Base-by-base conservation (phyloP, 2,113 vertebrate genomes). In the Montifringilla adamsi region DNA sequence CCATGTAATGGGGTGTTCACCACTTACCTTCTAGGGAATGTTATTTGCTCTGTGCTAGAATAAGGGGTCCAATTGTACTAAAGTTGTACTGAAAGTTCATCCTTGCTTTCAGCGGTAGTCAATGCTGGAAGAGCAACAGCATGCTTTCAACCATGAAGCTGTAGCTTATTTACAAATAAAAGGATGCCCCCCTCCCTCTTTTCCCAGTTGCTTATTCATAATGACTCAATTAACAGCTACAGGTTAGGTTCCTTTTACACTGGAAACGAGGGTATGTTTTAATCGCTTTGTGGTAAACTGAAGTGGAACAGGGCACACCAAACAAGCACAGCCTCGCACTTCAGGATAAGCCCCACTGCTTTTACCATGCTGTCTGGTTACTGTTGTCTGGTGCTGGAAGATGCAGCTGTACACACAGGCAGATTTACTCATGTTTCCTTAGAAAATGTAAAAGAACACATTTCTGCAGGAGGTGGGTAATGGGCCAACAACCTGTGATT, bases 121-220 rank as follows among this genome's bases (percentile, higher is more conserved):
- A 79, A 24, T 0, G 69, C 67, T 85, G 92, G 69, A 96, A 87
- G 49, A 93, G 88, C 94, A 91, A 94, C 89, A 94, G 72, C 94
- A 94, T 83, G 81, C 92, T 93, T 94, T 95, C 21, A 11, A 97
- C 74, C 84, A 90, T 78, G 82, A 94, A 91, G 95, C 89, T 94
- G 91, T 66, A 96, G 90, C 90, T 90, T 96, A 97, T 96, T 96
- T 96, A 96, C 95, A 95, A 84, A 94, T 55, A 75, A 84, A 89
- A 94, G 68, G 92, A 85, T 83, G 68, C 31, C 74, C 64, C 68
- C 75, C 84, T 50, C 74, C 77, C 53, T 28, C 81, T 92, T 95
- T 92, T 91, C 87, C 87, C 84, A 84, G 70, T 93, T 94, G 80
- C 74, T 96, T 92, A 78, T 74, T 92, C 33, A 52, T 43, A 62